Base-by-base conservation (phyloP, 2,888 invertebrate species). In the Brenthis ino region DNA sequence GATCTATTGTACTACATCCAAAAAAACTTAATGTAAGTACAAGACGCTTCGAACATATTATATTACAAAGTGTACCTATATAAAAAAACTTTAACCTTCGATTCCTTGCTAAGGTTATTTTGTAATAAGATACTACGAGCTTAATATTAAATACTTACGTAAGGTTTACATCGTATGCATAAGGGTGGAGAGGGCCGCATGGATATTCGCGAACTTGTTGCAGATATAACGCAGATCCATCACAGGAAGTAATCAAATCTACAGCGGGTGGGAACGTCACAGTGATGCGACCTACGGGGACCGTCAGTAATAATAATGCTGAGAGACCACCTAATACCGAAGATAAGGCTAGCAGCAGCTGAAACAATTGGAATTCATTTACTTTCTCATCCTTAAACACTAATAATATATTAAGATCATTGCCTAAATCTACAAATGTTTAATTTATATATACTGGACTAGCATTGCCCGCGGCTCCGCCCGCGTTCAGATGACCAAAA, bases 271-370 rank as follows among this genome's bases (percentile, higher is more conserved):
- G 96, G 79, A 95, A 95, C 13, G 94, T 94, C 57, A 95, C 90
- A 0, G 94, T 95, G 75, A 95, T 93, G 74, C 96, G 91, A 24
- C 96, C 96, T 6, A 95, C 94, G 0, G 96, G 96, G 53, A 96
- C 96, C 12, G 95, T 87, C 43, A 96, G 91, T 66, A 96, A 88
- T 24, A 96, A 88, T 61, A 96, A 86, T 0, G 96, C 95, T 6
- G 95, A 94, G 6, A 88, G 92, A 6, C 96, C 96, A 24, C 96
- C 96, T 69, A 95, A 81, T 20, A 94, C 93, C 51, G 96, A 96
- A 73, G 96, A 95, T 48, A 95, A 78, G 14, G 96, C 94, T 75
- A 96, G 83, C 72, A 96, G 83, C 61, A 96, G 85, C 96, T 96
- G 85, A 51, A 55, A 71, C 54, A 64, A 16, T 54, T 56, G 37